Evolutionary conservation across 2,888 invertebrate species (phyloP).

Genomic region (Ormyrus nitidulus): DNA sequence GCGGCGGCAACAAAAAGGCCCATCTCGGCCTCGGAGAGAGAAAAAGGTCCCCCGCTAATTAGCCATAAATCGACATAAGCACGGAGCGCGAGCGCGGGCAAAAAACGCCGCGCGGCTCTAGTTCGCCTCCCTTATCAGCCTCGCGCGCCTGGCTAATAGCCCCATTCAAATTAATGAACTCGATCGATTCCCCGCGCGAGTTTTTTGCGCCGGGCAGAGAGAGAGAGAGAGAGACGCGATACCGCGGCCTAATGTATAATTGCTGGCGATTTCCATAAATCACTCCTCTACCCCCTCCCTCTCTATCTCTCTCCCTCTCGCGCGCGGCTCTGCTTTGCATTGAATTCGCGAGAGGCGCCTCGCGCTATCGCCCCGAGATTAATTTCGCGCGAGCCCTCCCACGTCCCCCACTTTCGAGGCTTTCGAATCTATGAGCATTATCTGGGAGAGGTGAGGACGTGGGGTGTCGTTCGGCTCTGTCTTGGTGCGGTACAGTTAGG

Average conservation of each 20-base stretch:
- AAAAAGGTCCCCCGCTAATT: too few relatives aligned
- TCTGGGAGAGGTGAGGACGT: neutral
- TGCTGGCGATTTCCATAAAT: slow-evolving; percentile 55
- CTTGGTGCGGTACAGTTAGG: too few relatives aligned
- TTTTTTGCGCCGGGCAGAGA: neutral
- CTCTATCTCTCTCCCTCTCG: neutral
- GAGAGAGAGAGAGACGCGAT: slow-evolving; percentile 4
- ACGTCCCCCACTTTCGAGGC: slow-evolving; percentile 17
- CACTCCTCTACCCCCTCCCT: slow-evolving; percentile 24
- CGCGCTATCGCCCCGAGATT: slow-evolving; percentile 40
- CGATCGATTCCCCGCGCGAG: slow-evolving; percentile 45
- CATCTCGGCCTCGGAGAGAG: too few relatives aligned
- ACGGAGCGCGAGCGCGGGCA: slow-evolving; percentile 10
- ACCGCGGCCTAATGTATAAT: slow-evolving; percentile 49
- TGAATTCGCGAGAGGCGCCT: slow-evolving; percentile 50
- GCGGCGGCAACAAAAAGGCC: too few relatives aligned
- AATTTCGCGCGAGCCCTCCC: slow-evolving; percentile 47
- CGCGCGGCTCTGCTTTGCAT: slow-evolving; percentile 38
- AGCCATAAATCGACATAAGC: too few relatives aligned
- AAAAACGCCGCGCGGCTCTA: neutral
- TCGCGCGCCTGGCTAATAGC: slow-evolving; percentile 36
- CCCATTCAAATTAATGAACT: slow-evolving; percentile 52
- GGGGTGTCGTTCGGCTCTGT: neutral
- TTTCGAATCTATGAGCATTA: neutral
- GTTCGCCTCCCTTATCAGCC: slow-evolving; percentile 16